phyloP scores from a whole-genome alignment of 1,140 invertebrate species.

The Ceratosolen solmsi region DNA sequence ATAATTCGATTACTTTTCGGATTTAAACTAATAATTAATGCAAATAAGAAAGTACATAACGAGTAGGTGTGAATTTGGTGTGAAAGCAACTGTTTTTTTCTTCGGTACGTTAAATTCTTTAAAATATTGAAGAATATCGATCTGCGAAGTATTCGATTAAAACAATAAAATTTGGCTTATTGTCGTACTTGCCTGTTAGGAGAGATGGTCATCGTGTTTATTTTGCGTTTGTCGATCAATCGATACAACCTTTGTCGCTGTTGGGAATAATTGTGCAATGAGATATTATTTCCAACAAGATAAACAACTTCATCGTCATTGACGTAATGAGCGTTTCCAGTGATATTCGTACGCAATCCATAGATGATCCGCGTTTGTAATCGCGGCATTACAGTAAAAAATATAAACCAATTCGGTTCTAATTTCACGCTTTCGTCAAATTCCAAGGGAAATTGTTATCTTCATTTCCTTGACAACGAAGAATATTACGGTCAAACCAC shows the following conservation, averaged over 20 bases:
- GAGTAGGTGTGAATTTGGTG: too few relatives aligned
- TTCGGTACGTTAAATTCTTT: too few relatives aligned
- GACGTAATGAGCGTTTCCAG: constrained; percentile 78
- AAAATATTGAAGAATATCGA: too few relatives aligned
- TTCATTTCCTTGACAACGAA: constrained; percentile 49
- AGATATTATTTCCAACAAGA: constrained; percentile 79
- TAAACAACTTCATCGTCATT: constrained; percentile 80
- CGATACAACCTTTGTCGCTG: constrained; percentile 67
- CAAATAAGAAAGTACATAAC: too few relatives aligned
- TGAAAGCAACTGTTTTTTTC: too few relatives aligned
- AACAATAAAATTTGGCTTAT: constrained; percentile 25
- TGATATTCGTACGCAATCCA: constrained; percentile 76
- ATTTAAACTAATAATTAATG: too few relatives aligned
- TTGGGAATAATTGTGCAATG: constrained; percentile 77
- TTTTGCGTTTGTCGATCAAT: constrained; percentile 71
- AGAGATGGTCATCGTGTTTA: constrained; percentile 77
- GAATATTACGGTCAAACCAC: neutral
- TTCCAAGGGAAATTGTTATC: constrained; percentile 27
- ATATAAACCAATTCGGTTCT: neutral
- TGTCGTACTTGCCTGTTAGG: constrained; percentile 77
- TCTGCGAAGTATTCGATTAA: constrained; percentile 32
- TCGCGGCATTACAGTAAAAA: constrained; percentile 27
- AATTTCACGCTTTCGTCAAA: neutral
- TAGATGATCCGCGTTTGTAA: constrained; percentile 75
- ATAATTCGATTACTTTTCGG: too few relatives aligned